Base-by-base conservation (phyloP, 2,797 vertebrate species). In the Sebastes matsubarae region DNA sequence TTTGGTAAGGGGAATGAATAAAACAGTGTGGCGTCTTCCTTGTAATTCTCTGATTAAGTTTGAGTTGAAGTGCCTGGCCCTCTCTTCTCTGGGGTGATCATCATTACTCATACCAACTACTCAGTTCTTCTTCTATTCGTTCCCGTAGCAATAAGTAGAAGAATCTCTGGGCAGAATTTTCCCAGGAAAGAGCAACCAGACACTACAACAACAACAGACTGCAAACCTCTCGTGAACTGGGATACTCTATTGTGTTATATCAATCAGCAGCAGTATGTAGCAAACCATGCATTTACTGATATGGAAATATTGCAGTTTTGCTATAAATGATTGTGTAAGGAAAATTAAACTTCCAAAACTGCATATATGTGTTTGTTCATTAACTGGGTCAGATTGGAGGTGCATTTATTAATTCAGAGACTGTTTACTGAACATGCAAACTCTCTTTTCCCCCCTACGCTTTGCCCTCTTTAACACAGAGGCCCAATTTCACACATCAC, bases 231-330 rank as follows among this genome's bases (percentile, higher is more conserved):
- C 3, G 4, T 68, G 66, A 77, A 55, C 61, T 71, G 52, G 70
- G 29, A 68, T 78, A 76, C 42, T 25, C 25, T 14, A 61, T 71
- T 78, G 65, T 70, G 34, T 50, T 73, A 16, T 70, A 52, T 82
- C 52, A 27, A 9, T 32, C 38, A 54, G 36, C 52, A 36, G 27
- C 20, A 42, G 29, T 20, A 50, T 73, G 50, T 27, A 34, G 30
- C 61, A 67, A 85, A 79, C 11, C 32, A 55, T 13, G 9, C 20
- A 13, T 83, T 76, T 27, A 42, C 79, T 71, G 81, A 81, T 79
- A 70, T 73, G 72, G 73, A 64, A 42, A 68, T 68, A 75, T 67
- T 70, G 55, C 29, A 58, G 63, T 27, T 57, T 75, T 24, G 46
- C 38, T 65, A 22, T 29, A 60, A 66, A 71, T 67, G 73, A 78